Evolutionary conservation across 1,140 invertebrate species (phyloP), one percentile per base, ranked within the genome.

Genomic region (Hyles vespertilio): DNA sequence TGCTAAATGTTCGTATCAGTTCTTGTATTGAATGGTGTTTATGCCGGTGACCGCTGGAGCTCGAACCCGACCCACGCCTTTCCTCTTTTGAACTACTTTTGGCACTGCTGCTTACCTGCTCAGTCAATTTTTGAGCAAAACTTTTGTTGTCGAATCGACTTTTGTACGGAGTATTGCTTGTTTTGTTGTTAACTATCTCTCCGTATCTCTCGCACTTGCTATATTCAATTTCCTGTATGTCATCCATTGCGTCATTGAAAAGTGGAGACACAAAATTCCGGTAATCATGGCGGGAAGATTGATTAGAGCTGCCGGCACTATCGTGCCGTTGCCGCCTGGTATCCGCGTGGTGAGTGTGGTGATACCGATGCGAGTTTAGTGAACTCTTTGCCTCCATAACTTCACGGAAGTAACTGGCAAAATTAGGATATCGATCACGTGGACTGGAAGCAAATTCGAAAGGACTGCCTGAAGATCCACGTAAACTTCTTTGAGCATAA

Each of bases 1-100:
- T 93, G 3, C 93, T 92, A 67, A 95, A 94, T 58, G 94, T 92
- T 51, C 92, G 88, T 43, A 95, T 93, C 81, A 95, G 85, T 69
- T 94, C 94, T 67, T 94, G 93, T 69, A 95, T 94, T 22, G 91
- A 92, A 71, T 93, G 91, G 67, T 92, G 92, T 72, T 92, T 92
- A 67, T 91, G 91, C 52, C 64, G 89, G 67, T 91, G 90, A 5
- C 74, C 89, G 59, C 77, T 84, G 22, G 72, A 56, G 58, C 75
- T 80, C 1, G 84, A 76, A 7, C 72, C 76, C 36, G 81, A 79
- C 12, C 80, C 73, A 47, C 80, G 70, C 56, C 79, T 69, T 52
- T 87, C 22, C 22, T 22, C 81, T 8, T 71, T 61, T 5, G 59
- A 43, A 55, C 69, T 58, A 9, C 62, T 58, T 52, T 74, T 61